Evolutionary conservation across 2,888 invertebrate genomes (phyloP), one percentile per base, ranked within the genome.

Genomic region (Drosophila colorata): DNA sequence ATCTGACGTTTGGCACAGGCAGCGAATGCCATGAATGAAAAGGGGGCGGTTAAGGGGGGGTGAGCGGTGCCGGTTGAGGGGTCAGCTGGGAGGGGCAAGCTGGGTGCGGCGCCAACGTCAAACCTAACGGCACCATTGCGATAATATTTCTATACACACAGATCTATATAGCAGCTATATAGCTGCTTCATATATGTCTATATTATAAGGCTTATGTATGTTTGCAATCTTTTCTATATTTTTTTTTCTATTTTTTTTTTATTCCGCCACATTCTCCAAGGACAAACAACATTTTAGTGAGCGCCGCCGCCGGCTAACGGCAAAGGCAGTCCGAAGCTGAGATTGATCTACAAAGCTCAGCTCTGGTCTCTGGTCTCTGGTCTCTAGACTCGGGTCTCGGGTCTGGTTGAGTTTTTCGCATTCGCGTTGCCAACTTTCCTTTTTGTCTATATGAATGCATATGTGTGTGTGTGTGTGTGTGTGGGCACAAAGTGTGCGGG

Each of bases 261-360:
- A 76, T 80, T 80, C 72, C 77, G 79, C 85, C 67, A 88, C 88
- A 88, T 84, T 88, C 87, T 80, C 83, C 87, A 88, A 88, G 87
- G 87, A 90, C 87, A 88, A 90, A 89, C 90, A 75, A 85, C 87
- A 90, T 90, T 87, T 89, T 75, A 87, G 80, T 79, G 76, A 87
- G 80, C 78, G 72, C 64, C 56, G 59, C 64, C 74, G 87, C 49
- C 77, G 80, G 74, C 84, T 77, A 79, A 73, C 83, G 77, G 83
- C 83, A 80, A 70, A 78, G 72, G 80, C 86, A 78, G 78, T 75
- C 64, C 75, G 63, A 57, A 58, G 68, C 63, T 67, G 58, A 87
- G 84, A 84, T 88, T 84, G 85, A 84, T 84, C 87, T 87, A 86
- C 78, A 87, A 51, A 59, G 60, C 67, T 60, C 43, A 56, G 56